Conservation (phyloP, 2,888 invertebrate genomes). For the Drosophila monieri region DNA sequence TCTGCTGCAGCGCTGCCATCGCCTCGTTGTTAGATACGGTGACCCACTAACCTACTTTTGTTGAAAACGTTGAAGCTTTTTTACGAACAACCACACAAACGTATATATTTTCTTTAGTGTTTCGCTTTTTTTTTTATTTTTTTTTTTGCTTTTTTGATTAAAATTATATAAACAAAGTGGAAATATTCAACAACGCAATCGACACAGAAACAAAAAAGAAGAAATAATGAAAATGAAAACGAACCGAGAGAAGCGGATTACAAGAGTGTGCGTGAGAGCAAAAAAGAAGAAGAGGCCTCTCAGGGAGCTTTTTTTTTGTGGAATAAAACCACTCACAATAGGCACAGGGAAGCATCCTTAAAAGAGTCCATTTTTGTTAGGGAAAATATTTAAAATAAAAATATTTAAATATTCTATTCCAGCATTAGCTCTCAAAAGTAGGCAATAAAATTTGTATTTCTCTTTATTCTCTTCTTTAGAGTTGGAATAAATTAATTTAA, state of each 20-base stretch:
- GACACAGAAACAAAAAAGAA: slow-evolving; percentile 61
- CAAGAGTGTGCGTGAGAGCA: slow-evolving; percentile 36
- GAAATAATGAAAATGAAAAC: slow-evolving; percentile 69
- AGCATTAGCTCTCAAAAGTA: not conserved
- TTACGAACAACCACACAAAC: slow-evolving; percentile 49
- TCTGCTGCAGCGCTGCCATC: slow-evolving; percentile 51
- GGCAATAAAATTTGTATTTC: not conserved
- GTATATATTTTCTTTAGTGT: slow-evolving; percentile 56
- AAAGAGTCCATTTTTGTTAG: not conserved
- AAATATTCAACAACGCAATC: slow-evolving; percentile 81
- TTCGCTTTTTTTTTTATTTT: slow-evolving; percentile 49
- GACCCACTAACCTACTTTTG: slow-evolving; percentile 93
- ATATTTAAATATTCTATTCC: not conserved
- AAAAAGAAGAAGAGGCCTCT: slow-evolving; percentile 7
- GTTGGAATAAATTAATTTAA: not conserved
- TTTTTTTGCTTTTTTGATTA: slow-evolving; percentile 65
- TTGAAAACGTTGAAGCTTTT: slow-evolving; percentile 84
- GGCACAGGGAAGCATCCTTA: not conserved
- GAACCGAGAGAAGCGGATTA: slow-evolving; percentile 42
- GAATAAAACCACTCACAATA: slow-evolving; percentile 1
- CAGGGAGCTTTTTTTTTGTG: not conserved
- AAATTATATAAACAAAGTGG: slow-evolving; percentile 82
- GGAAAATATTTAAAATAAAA: not conserved
- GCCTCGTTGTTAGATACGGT: slow-evolving; percentile 81
- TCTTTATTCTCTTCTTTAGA: no score